These are phyloP conservation scores for Oncorhynchus kisutch DNA, from an alignment of 2,113 vertebrate genomes.

Conservation along the genomic window DNA sequence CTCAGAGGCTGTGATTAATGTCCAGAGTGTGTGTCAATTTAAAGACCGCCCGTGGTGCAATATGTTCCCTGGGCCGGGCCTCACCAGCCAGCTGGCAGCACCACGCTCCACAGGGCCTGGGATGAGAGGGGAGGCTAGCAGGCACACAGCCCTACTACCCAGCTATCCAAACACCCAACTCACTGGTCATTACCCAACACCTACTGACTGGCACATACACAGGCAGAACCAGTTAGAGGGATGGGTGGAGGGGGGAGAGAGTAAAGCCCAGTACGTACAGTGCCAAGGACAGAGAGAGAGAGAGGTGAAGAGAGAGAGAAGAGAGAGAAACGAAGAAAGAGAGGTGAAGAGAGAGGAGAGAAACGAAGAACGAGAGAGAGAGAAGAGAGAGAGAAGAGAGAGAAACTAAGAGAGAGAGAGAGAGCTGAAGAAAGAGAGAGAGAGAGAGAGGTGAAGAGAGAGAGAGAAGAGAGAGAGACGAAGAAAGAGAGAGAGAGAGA, in stretches of 20 bases:
- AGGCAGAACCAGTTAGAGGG: neutral
- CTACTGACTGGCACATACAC: slow-evolving; percentile 25
- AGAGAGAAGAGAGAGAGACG: neutral
- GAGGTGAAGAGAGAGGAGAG: neutral
- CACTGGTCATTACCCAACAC: slow-evolving; percentile 33
- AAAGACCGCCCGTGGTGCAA: slow-evolving; percentile 39
- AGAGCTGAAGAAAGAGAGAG: no score
- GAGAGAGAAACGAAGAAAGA: neutral
- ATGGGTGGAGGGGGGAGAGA: neutral
- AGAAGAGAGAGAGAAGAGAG: no score
- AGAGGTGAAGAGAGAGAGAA: slow-evolving; percentile 10
- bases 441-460: neutral
- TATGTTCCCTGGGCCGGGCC: slow-evolving; percentile 28
- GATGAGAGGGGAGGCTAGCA: slow-evolving; percentile 7
- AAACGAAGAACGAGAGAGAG: no score
- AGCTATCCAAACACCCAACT: neutral
- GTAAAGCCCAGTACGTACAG: no score
- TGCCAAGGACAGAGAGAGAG: neutral
- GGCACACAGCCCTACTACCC: neutral
- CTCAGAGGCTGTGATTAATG: slow-evolving; percentile 40
- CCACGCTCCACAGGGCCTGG: slow-evolving; percentile 13
- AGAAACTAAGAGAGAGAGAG: no score
- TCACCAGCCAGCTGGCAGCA: slow-evolving; percentile 41
- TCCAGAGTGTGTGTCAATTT: slow-evolving; percentile 35
- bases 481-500: neutral